These are phyloP conservation scores for Procambarus clarkii DNA, from an alignment of 1,140 invertebrate species.

Conservation along the genomic window DNA sequence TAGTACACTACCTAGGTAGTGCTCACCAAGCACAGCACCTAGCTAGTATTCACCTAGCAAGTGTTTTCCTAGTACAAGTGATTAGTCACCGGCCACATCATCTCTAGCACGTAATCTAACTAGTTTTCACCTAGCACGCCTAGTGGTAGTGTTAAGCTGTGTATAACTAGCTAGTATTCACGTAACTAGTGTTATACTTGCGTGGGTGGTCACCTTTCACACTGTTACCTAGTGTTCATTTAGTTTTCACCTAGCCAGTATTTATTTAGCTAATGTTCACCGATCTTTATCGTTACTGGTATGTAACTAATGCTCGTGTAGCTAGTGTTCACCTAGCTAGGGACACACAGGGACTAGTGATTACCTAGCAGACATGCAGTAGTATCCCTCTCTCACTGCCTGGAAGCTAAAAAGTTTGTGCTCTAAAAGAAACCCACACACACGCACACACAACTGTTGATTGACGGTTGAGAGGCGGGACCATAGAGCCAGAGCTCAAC, in stretches of 20 bases:
- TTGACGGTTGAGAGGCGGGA: no score
- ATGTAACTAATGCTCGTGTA: no score
- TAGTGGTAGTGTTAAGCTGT: not conserved
- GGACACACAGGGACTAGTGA: not conserved
- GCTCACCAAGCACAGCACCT: no score
- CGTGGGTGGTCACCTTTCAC: not conserved
- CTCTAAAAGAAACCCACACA: no score
- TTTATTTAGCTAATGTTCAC: not conserved
- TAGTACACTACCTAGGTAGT: not conserved
- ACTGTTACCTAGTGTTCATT: not conserved
- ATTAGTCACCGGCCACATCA: no score
- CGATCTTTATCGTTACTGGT: no score
- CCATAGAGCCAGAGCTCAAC: no score
- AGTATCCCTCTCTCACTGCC: not conserved
- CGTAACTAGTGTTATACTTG: not conserved
- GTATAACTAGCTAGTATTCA: constrained; percentile 12
- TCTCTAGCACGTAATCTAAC: constrained; percentile 9
- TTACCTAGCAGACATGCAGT: not conserved
- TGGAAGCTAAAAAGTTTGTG: no score
- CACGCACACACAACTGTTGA: no score
- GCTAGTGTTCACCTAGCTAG: no score
- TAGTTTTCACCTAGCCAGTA: not conserved
- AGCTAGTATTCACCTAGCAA: not conserved
- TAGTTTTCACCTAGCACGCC: constrained; percentile 25
- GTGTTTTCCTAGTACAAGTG: not conserved